Evolutionary conservation across 2,113 vertebrate genomes (phyloP).

Genomic region (Damaliscus lunatus): DNA sequence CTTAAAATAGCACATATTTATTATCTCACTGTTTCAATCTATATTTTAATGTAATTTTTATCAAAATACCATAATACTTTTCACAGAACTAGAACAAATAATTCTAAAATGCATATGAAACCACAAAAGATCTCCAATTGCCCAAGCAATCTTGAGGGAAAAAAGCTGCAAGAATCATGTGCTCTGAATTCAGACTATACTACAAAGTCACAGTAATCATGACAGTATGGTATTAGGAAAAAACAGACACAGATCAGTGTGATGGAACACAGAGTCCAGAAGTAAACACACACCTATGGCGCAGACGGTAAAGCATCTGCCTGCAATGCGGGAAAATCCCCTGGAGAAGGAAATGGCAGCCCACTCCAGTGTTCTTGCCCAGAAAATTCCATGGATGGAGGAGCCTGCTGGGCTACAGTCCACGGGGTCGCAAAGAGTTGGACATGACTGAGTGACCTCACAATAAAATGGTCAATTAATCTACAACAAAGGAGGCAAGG

Average conservation of each 20-base stretch:
- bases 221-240: not conserved
- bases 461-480: not conserved
- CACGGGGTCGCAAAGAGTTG: rapidly evolving
- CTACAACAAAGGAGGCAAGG: not conserved
- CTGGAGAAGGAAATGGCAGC: not conserved
- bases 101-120: not conserved
- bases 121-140: not conserved
- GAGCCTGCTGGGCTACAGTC: not conserved
- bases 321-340: rapidly evolving
- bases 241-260: not conserved
- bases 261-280: not conserved
- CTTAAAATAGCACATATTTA: not conserved
- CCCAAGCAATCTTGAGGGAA: not conserved
- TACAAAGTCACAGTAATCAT: not conserved
- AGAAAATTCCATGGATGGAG: not conserved
- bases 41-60: not conserved
- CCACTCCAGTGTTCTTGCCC: not conserved
- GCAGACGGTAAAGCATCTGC: rapidly evolving
- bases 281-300: not conserved
- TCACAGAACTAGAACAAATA: not conserved
- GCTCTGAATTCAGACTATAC: not conserved
- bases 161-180: not conserved
- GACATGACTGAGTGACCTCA: not conserved
- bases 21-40: not conserved
- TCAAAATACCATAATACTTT: not conserved